A percentile compares a stretch with the other conserved stretches of the same genome.
phyloP scores from a whole-genome alignment of 2,797 vertebrate genomes.

The Euthynnus affinis region DNA sequence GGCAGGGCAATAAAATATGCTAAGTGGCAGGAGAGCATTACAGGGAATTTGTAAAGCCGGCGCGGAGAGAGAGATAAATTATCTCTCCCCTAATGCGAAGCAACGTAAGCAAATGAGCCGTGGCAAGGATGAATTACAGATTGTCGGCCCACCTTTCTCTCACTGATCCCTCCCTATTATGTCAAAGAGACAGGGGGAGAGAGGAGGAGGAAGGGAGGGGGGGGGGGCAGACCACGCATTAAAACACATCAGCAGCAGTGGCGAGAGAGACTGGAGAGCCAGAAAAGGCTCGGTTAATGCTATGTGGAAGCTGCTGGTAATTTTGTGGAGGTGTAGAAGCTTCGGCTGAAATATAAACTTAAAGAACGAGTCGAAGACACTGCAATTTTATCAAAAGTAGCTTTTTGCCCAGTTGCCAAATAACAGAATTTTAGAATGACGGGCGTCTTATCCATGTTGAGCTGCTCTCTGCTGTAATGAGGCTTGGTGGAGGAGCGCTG shows the following conservation, averaged over 20 bases:
- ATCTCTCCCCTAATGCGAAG: conserved; percentile 88
- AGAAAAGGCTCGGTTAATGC: conserved; percentile 29
- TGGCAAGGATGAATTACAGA: conserved; percentile 89
- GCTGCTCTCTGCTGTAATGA: conserved; percentile 78
- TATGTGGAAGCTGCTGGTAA: conserved; percentile 27
- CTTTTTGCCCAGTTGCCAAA: conserved; percentile 61
- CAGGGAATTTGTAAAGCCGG: conserved; percentile 75
- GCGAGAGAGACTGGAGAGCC: conserved; percentile 41
- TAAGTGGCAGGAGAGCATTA: conserved; percentile 88
- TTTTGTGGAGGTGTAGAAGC: conserved; percentile 28
- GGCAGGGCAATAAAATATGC: conserved; percentile 88
- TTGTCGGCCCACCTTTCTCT: conserved; percentile 81
- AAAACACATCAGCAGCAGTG: conserved; percentile 61
- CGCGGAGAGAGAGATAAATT: conserved; percentile 87
- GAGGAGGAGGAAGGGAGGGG: conserved; percentile 55
- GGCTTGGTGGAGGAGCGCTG: conserved; percentile 68
- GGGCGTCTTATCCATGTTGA: conserved; percentile 59
- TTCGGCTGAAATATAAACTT: conserved; percentile 46
- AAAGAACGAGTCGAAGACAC: conserved; percentile 50
- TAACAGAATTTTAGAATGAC: conserved; percentile 73
- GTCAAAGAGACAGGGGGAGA: conserved; percentile 77
- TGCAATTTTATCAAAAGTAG: conserved; percentile 56
- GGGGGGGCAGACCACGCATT: conserved; percentile 43
- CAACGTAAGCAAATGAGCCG: conserved; percentile 90
- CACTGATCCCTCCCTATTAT: conserved; percentile 85